Evolutionary conservation across 2,888 invertebrate genomes (phyloP), one percentile per base, ranked within the genome.

Genomic region (Plagodis pulveraria): DNA sequence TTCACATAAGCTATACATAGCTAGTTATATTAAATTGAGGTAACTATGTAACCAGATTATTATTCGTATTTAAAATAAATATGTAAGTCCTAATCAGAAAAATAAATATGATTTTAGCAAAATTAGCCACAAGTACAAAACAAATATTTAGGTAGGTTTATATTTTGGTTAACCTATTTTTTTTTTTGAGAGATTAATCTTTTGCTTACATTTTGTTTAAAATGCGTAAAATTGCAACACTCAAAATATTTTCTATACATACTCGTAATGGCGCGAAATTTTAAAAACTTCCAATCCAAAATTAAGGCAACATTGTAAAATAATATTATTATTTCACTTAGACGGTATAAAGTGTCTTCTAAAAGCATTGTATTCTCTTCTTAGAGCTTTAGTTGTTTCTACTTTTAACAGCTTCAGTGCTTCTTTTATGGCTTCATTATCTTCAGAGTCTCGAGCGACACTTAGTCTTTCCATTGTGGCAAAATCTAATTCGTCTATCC

Each of bases 401-500:
- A 73, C 70, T 83, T 90, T 91, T 56, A 93, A 70, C 52, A 76
- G 42, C 67, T 85, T 87, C 2, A 93, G 76, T 38, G 76, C 79
- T 64, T 86, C 85, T 9, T 67, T 68, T 57, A 93, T 87, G 60
- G 82, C 81, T 57, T 87, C 86, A 56, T 78, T 83, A 63, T 85
- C 82, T 72, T 84, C 83, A 0, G 85, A 80, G 56, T 87, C 83
- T 34, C 83, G 76, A 6, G 89, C 86, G 9, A 74, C 78, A 6
- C 76, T 81, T 11, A 92, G 59, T 68, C 83, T 82, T 70, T 90
- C 89, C 85, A 92, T 87, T 43, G 85, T 81, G 6, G 86, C 86
- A 60, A 89, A 89, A 74, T 92, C 93, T 35, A 92, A 67, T 64
- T 90, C 91, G 36, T 91, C 88, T 59, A 91, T 84, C 48, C 82